phyloP scores from a whole-genome alignment of 2,888 invertebrate species.

The Thymelicus lineola region DNA sequence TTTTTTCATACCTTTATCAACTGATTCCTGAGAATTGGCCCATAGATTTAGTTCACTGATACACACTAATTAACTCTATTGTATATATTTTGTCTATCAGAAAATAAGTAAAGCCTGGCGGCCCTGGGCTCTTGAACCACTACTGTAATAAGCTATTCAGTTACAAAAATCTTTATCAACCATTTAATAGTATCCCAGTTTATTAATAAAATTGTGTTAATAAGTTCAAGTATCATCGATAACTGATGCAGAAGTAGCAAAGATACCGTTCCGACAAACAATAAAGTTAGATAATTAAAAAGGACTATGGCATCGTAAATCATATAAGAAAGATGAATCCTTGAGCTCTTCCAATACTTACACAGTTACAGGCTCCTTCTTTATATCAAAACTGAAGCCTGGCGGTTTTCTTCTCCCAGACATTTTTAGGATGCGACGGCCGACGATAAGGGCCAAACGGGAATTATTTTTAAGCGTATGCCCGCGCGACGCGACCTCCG shows the following conservation, averaged over 20 bases:
- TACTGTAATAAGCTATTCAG: neutral
- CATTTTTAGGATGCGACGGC: constrained; percentile 53
- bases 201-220: neutral
- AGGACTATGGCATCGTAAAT: constrained; percentile 3
- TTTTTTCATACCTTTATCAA: too few species aligned
- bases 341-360: constrained; percentile 53
- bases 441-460: constrained; percentile 22
- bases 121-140: too few species aligned
- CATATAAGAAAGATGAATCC: neutral
- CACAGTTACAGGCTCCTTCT: constrained; percentile 71
- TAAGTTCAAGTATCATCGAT: neutral
- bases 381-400: constrained; percentile 65
- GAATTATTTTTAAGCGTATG: constrained; percentile 34
- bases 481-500: constrained; percentile 31
- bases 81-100: too few species aligned
- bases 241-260: neutral
- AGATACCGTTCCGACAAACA: neutral
- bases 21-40: too few species aligned
- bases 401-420: constrained; percentile 70
- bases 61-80: too few species aligned
- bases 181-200: neutral
- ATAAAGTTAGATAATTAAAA: neutral
- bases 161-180: neutral
- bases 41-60: too few species aligned
- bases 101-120: too few species aligned